These are phyloP conservation scores for Acestrorhynchus altus DNA, from an alignment of 2,797 vertebrate genomes.

Conservation along the genomic window DNA sequence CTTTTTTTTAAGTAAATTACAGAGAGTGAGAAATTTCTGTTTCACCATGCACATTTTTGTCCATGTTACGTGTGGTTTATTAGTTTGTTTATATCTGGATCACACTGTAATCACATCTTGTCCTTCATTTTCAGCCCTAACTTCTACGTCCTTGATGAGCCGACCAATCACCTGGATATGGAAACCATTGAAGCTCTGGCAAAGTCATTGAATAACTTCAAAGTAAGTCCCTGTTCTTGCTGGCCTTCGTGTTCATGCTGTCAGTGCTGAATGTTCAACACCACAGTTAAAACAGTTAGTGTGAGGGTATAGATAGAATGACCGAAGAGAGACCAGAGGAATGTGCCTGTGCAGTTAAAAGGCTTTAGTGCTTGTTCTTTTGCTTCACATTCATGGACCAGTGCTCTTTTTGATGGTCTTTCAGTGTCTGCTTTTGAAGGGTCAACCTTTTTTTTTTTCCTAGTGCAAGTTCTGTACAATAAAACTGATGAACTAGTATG, in stretches of 20 bases:
- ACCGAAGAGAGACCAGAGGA: not conserved
- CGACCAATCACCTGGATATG: constrained; percentile 98
- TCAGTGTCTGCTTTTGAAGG: not conserved
- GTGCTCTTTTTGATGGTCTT: not conserved
- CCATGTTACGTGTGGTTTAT: no score
- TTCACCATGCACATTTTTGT: no score
- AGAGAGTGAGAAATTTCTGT: no score
- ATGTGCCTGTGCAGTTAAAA: not conserved
- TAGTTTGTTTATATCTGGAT: not conserved
- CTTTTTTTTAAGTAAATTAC: no score
- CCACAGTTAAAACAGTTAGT: not conserved
- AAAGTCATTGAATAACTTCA: constrained; percentile 89
- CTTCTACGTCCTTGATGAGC: constrained; percentile 96
- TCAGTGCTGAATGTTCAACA: not conserved
- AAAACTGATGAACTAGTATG: not conserved
- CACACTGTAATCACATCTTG: not conserved
- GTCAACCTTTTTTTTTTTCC: not conserved
- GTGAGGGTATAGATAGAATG: not conserved
- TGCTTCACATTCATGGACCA: not conserved
- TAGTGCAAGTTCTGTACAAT: not conserved
- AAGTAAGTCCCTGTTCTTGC: constrained; percentile 71
- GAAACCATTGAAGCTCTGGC: constrained; percentile 96
- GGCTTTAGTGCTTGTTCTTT: not conserved
- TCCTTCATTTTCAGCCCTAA: constrained; percentile 84
- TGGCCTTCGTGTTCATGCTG: not conserved